Percentiles rank a stretch among this genome's conserved stretches.
phyloP scores from a whole-genome alignment of 2,797 vertebrate genomes.

The Petrocephalus sullivani region DNA sequence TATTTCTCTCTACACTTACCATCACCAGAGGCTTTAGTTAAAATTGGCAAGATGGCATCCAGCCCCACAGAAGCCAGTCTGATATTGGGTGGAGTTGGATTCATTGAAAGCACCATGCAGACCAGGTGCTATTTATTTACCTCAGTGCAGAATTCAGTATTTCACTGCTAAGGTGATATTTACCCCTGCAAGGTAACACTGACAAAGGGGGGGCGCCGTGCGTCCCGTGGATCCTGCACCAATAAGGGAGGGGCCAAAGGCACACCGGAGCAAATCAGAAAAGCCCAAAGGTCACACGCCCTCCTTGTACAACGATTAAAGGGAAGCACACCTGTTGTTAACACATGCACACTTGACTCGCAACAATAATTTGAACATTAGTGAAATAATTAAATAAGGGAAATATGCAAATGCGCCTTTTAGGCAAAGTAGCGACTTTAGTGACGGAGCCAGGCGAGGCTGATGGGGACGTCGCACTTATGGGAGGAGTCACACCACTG shows the following conservation, averaged over 20 bases:
- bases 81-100: background rate
- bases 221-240: background rate
- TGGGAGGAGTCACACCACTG: background rate
- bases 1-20: background rate
- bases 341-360: background rate
- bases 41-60: background rate
- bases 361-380: constrained; percentile 10
- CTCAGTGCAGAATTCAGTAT: background rate
- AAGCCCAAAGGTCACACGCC: background rate
- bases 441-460: background rate
- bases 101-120: background rate
- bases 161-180: background rate
- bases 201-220: background rate
- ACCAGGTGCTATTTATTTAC: background rate
- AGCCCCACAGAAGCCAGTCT: background rate
- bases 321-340: background rate
- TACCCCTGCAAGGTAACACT: background rate
- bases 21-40: background rate
- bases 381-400: background rate
- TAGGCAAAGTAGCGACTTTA: background rate
- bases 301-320: background rate
- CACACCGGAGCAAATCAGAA: background rate
- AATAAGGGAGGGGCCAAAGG: background rate
- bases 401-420: background rate
- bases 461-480: background rate